Percentiles rank a stretch among this genome's conserved stretches.
These are phyloP conservation scores for Umimayanthus kanabou DNA, from an alignment of 92 coral and sea anemone species.

Conservation along the genomic window DNA sequence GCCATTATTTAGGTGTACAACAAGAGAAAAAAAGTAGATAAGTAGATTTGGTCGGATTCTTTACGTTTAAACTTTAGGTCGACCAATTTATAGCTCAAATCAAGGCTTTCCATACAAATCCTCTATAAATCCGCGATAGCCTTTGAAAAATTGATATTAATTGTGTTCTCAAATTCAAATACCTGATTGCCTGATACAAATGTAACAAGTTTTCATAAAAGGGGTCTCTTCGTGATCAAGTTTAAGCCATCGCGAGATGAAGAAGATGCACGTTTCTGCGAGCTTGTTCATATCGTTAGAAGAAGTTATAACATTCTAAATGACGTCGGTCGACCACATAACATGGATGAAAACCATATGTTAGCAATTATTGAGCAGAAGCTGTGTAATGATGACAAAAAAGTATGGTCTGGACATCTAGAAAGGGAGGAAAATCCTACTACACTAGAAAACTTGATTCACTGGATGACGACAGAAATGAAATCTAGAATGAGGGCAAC, in stretches of 20 bases:
- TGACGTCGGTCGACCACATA: constrained; percentile 62
- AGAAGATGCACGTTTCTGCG: constrained; percentile 66
- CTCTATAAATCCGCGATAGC: no score
- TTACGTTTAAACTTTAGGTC: no score
- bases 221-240: background rate
- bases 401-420: constrained; percentile 65
- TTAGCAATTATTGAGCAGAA: constrained; percentile 58
- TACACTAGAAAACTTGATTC: constrained; percentile 44
- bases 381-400: background rate
- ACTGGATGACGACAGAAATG: constrained; percentile 48
- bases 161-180: no score
- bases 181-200: no score
- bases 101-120: no score
- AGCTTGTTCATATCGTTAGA: constrained; percentile 57
- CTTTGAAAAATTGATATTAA: no score
- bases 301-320: constrained; percentile 66
- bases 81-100: no score
- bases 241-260: constrained; percentile 55
- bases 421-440: constrained; percentile 37
- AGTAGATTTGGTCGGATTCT: no score
- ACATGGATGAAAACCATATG: constrained; percentile 73
- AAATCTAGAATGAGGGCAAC: no score
- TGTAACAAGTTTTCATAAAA: no score
- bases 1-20: no score
- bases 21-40: no score